Evolutionary conservation across 2,797 vertebrate genomes (phyloP), one percentile per base, ranked within the genome.

Genomic region (Hippoglossus hippoglossus): DNA sequence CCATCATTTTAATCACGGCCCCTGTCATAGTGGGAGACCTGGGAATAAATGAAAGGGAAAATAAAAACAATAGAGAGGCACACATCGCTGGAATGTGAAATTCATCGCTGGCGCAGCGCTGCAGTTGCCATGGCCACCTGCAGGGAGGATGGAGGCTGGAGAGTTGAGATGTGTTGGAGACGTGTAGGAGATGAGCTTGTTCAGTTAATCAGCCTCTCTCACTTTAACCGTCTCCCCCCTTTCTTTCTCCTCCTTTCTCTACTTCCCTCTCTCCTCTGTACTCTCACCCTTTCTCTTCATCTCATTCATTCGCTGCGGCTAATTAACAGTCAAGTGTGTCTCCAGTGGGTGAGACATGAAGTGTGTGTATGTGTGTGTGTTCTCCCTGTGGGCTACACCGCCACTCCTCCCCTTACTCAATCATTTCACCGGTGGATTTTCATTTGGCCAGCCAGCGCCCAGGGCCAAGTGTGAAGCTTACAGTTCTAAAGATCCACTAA

Each of bases 311-410:
- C 47, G 25, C 84, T 85, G 58, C 70, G 81, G 84, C 87, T 94
- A 93, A 94, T 95, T 93, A 93, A 92, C 91, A 92, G 92, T 88
- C 89, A 82, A 89, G 78, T 84, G 87, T 87, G 86, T 91, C 81
- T 89, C 79, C 86, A 83, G 78, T 80, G 81, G 64, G 80, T 88
- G 87, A 90, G 91, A 90, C 89, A 89, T 83, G 83, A 84, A 85
- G 77, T 77, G 8, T 28, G 73, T 56, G 73, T 55, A 73, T 70
- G 75, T 75, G 65, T 70, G 59, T 60, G 76, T 73, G 62, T 49
- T 67, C 79, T 65, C 80, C 84, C 89, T 75, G 46, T 76, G 82
- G 89, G 84, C 85, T 84, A 75, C 66, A 76, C 74, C 63, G 75
- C 79, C 88, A 80, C 80, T 86, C 80, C 74, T 73, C 71, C 73